Evolutionary conservation across 1,140 invertebrate species (phyloP).

Genomic region (Apocrypta bakeri): DNA sequence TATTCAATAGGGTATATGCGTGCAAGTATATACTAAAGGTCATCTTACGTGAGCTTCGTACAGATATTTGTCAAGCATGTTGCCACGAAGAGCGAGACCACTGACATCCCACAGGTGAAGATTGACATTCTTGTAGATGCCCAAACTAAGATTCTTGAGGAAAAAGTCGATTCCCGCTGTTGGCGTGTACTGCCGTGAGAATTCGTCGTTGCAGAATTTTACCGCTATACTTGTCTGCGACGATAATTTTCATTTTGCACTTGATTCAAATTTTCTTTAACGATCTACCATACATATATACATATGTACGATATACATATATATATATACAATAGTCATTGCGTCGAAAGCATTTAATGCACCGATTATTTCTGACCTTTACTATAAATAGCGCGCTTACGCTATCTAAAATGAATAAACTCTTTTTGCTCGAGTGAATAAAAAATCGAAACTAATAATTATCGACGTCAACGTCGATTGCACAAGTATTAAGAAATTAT

Average conservation of each 20-base stretch:
- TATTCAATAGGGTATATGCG: no score
- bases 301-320: no score
- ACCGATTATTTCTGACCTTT: no score
- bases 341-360: no score
- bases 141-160: slow-evolving; percentile 81
- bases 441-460: no score
- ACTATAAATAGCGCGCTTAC: no score
- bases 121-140: slow-evolving; percentile 80
- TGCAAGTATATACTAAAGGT: no score
- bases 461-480: no score
- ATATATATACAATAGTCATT: no score
- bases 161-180: slow-evolving; percentile 90
- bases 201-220: slow-evolving; percentile 84
- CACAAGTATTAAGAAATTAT: no score
- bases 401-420: neutral
- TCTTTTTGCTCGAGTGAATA: no score
- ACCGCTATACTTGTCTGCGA: slow-evolving; percentile 81
- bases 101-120: slow-evolving; percentile 91
- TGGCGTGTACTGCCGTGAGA: slow-evolving; percentile 82
- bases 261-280: neutral
- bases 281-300: no score
- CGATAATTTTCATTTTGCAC: slow-evolving; percentile 52
- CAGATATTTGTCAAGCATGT: slow-evolving; percentile 90
- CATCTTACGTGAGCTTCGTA: slow-evolving; percentile 84
- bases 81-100: slow-evolving; percentile 82